phyloP scores from a whole-genome alignment of 2,888 invertebrate species.

The Pseudococcus viburni region DNA sequence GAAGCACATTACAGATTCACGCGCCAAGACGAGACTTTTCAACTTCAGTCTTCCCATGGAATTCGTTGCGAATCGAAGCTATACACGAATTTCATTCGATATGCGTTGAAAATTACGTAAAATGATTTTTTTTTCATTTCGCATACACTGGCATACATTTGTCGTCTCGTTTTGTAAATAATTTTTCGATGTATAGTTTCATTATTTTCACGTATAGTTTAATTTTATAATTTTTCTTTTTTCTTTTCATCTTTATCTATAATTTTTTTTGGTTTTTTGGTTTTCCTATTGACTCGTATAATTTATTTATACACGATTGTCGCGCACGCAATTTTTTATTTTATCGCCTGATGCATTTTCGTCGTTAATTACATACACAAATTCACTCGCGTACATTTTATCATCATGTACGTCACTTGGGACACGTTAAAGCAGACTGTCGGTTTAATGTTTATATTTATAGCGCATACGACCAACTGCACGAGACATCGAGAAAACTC shows the following conservation, averaged over 20 bases:
- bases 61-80: conserved; percentile 55
- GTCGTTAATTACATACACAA: background rate
- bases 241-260: background rate
- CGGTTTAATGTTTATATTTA: conserved; percentile 12
- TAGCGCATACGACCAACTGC: background rate
- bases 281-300: background rate
- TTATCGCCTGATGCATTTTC: conserved; percentile 32
- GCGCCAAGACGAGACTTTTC: background rate
- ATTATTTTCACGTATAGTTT: background rate
- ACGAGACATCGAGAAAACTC: conserved; percentile 32
- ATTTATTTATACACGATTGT: background rate
- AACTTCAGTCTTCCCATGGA: conserved; percentile 43
- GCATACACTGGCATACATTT: background rate
- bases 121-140: background rate
- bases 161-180: background rate
- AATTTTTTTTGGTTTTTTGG: too few relatives aligned
- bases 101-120: conserved; percentile 53
- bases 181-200: background rate
- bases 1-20: conserved; percentile 32
- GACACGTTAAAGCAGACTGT: conserved; percentile 12
- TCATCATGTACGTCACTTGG: conserved; percentile 23
- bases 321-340: background rate
- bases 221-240: background rate
- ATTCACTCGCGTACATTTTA: background rate
- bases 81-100: conserved; percentile 41